phyloP scores from a whole-genome alignment of 2,888 invertebrate genomes.

The Netelia fuscicornis region DNA sequence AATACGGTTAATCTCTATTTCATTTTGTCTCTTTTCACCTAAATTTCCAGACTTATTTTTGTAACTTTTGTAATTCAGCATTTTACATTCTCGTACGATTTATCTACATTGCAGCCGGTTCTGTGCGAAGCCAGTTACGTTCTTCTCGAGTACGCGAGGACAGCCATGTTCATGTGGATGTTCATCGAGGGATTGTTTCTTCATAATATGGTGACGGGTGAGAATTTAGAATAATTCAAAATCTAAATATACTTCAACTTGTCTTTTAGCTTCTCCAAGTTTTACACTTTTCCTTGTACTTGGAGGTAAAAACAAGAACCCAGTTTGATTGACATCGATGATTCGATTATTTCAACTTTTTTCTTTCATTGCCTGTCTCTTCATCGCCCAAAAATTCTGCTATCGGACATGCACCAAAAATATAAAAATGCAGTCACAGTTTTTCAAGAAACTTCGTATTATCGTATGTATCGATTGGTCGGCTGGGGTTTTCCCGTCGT shows the following conservation, averaged over 20 bases:
- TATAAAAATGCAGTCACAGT: slow-evolving; percentile 86
- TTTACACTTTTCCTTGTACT: too few species aligned
- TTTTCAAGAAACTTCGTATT: slow-evolving; percentile 89
- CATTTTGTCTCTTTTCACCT: neutral
- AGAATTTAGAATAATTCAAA: slow-evolving; percentile 67
- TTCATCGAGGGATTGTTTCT: slow-evolving; percentile 97
- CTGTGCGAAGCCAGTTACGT: slow-evolving; percentile 93
- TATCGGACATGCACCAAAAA: slow-evolving; percentile 27
- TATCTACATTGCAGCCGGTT: slow-evolving; percentile 87
- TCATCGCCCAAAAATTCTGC: neutral
- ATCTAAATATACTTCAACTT: too few species aligned
- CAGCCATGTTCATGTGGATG: slow-evolving; percentile 99
- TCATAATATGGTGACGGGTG: slow-evolving; percentile 92
- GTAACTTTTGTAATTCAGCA: neutral
- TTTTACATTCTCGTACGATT: slow-evolving; percentile 9
- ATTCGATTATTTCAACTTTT: neutral
- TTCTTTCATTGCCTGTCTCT: neutral
- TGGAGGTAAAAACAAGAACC: too few species aligned
- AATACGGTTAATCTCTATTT: slow-evolving; percentile 87
- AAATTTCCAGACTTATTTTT: neutral
- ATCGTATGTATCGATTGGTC: slow-evolving; percentile 87
- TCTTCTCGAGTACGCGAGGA: slow-evolving; percentile 94
- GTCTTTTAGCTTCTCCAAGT: too few species aligned
- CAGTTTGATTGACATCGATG: neutral
- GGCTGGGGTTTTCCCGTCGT: slow-evolving; percentile 92